A percentile compares a stretch with the other conserved stretches of the same genome.
These are phyloP conservation scores for Pterocles burchelli DNA, from an alignment of 2,113 vertebrate genomes.

Conservation along the genomic window DNA sequence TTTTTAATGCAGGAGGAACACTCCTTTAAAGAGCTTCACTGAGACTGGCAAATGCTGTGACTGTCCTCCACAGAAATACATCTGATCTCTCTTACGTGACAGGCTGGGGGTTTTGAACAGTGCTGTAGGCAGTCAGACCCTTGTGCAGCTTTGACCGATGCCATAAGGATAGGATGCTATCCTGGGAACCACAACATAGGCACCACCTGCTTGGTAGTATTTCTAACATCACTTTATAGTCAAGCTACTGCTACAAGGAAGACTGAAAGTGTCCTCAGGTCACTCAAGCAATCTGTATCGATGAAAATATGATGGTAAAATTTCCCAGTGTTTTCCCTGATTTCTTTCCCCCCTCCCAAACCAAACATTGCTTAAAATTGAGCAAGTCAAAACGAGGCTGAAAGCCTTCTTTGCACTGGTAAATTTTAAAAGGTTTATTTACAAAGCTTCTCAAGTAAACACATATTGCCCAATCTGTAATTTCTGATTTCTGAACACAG, in stretches of 20 bases:
- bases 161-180: rapidly evolving
- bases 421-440: neutral
- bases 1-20: neutral
- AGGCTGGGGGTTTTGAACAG: neutral
- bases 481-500: slow-evolving; percentile 1
- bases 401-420: neutral
- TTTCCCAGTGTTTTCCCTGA: neutral
- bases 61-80: neutral
- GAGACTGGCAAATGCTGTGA: neutral
- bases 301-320: neutral
- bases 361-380: neutral
- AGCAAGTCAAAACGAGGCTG: neutral
- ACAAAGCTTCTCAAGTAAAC: neutral
- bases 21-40: neutral
- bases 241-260: neutral
- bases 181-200: neutral
- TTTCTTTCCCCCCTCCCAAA: neutral
- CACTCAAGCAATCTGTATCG: neutral
- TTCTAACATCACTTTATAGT: neutral
- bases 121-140: rapidly evolving
- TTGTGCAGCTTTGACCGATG: rapidly evolving
- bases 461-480: neutral
- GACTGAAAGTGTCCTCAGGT: neutral
- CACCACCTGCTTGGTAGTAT: neutral
- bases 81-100: neutral